Base-by-base conservation (phyloP, 1,140 invertebrate genomes). In the Drosophila kohkoa region DNA sequence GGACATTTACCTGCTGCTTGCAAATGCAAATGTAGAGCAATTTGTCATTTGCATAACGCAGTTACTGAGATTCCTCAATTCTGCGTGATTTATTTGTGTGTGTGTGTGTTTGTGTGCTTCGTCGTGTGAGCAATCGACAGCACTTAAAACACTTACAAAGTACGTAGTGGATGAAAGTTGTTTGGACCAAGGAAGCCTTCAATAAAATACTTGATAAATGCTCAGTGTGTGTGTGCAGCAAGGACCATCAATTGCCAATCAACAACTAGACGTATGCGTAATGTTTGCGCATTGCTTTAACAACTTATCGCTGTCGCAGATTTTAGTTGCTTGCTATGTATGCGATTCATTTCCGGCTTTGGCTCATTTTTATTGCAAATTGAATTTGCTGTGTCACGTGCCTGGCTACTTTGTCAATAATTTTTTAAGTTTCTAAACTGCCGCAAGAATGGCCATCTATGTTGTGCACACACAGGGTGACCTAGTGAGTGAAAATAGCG, bases 321-420 rank as follows among this genome's bases (percentile, higher is more conserved):
- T 25, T 57, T 57, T 5, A 57, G 35, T 15, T 48, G 20, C n/a
- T 35, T 32, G 30, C 1, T n/a, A 41, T 2, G 30, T 43, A 3
- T 38, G 16, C 60, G 2, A 8, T 16, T 45, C 38, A 32, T 20
- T 32, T 52, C 25, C 38, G 4, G 41, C 41, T 10, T 20, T 75
- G 55, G 64, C 52, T 45, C 68, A 77, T 67, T 75, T 88, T 88
- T 87, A 83, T 88, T 88, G 80, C 83, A 87, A 88, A 88, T 88
- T 83, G 77, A 87, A 83, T 77, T 83, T 82, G 73, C 83, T 83
- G 63, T 74, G 83, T 87, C 83, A 87, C 83, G 83, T 88, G 48
- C 65, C 67, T 57, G 58, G 67, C 74, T 52, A 88, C 76, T 87
- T 86, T 86, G 68, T 86, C 82, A 86, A 86, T 86, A 57, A 79